Evolutionary conservation across 2,113 vertebrate genomes (phyloP), one percentile per base, ranked within the genome.

Genomic region (Coptodon rendalli): DNA sequence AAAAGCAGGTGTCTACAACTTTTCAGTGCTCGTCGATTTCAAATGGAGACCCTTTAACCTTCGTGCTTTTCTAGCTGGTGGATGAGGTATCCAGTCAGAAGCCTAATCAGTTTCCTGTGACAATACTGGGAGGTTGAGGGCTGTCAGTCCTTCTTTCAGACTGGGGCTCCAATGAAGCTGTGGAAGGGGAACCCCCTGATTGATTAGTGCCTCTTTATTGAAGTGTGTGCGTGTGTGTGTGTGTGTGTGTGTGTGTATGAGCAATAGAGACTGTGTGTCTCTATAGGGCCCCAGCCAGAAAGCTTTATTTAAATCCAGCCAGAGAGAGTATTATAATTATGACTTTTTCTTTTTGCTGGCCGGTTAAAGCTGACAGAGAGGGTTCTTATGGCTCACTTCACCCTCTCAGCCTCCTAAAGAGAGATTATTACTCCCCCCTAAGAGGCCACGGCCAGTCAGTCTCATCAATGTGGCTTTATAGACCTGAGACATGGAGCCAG

Each of bases 1-100:
- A 94, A 95, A 96, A 95, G 96, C 96, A 97, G 96, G 96, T 97
- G 96, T 97, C 96, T 95, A 92, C 86, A 96, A 96, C 95, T 95
- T 95, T 96, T 95, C 93, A 90, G 93, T 78, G 94, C 91, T 93
- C 14, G 92, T 94, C 80, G 63, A 94, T 96, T 95, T 93, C 88
- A 96, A 96, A 96, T 93, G 93, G 91, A 93, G 93, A 95, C 94
- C 95, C 93, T 95, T 96, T 96, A 95, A 96, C 95, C 96, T 91
- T 84, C 12, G 11, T 81, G 95, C 93, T 93, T 94, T 93, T 90
- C 91, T 88, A 88, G 94, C 94, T 91, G 94, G 93, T 95, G 95
- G 94, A 94, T 93, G 94, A 96, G 94, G 95, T 95, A 95, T 94
- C 92, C 90, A 80, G 92, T 94, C 95, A 95, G 93, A 91, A 94